Conservation (phyloP, 2,113 vertebrate species). For the Oplegnathus fasciatus region DNA sequence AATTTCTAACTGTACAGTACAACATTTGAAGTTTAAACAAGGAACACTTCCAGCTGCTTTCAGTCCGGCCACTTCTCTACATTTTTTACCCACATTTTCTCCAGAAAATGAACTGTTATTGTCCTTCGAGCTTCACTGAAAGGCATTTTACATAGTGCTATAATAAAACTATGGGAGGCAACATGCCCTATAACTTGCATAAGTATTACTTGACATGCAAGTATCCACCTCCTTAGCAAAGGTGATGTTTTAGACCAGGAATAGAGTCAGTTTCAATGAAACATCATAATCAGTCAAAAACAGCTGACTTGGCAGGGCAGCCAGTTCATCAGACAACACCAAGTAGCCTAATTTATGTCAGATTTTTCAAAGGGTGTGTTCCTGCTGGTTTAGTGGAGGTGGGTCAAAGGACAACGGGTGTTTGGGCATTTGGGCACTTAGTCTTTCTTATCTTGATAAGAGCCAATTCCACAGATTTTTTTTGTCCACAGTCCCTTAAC, state of each 20-base stretch:
- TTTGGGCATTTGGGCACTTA: constrained; percentile 22
- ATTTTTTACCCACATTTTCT: not conserved
- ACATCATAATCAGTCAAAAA: not conserved
- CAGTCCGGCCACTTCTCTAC: not conserved
- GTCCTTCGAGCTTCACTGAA: not conserved
- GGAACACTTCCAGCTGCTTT: not conserved
- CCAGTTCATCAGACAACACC: constrained; percentile 1
- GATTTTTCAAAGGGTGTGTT: not conserved
- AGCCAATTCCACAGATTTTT: constrained; percentile 41
- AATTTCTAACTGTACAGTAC: not conserved
- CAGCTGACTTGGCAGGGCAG: constrained; percentile 6
- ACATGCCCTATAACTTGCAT: not conserved
- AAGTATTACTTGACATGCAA: not conserved
- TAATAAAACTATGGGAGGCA: not conserved
- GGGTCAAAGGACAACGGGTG: constrained; percentile 10
- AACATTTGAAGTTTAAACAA: not conserved
- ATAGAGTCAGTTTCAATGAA: not conserved
- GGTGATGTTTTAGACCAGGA: not conserved
- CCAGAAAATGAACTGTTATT: not conserved
- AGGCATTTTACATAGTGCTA: not conserved
- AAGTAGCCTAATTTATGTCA: not conserved
- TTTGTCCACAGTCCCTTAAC: constrained; percentile 25
- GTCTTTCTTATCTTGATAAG: constrained; percentile 46
- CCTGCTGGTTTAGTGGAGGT: constrained; percentile 6
- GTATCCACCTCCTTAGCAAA: not conserved